These are phyloP conservation scores for Drosophila repletoides DNA, from an alignment of 1,140 invertebrate genomes.

Conservation along the genomic window DNA sequence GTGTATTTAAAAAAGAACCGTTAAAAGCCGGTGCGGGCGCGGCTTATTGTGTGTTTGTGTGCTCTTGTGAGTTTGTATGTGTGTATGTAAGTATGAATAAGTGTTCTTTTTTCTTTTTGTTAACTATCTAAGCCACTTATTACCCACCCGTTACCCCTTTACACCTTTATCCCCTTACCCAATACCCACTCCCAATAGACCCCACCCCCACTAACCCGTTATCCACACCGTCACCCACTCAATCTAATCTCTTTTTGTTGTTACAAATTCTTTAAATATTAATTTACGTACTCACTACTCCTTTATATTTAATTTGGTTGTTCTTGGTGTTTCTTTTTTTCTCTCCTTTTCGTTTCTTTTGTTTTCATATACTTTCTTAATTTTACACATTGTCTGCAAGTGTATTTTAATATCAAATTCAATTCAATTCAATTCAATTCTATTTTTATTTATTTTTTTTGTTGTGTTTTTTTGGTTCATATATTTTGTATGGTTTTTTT, in stretches of 20 bases:
- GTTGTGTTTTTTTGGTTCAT: conserved; percentile 18
- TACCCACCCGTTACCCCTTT: too few relatives aligned
- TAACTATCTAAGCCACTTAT: too few relatives aligned
- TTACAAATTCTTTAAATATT: conserved; percentile 16
- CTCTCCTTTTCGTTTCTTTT: conserved; percentile 17
- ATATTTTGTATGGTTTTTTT: too few relatives aligned
- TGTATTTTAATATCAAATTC: conserved; percentile 57
- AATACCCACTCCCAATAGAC: too few relatives aligned
- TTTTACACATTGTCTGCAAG: conserved; percentile 83
- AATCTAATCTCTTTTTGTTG: conserved; percentile 1
- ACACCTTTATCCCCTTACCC: too few relatives aligned
- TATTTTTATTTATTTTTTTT: conserved; percentile 24
- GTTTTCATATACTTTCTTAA: conserved; percentile 50
- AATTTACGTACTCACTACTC: conserved; percentile 17
- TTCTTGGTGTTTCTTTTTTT: conserved; percentile 13
- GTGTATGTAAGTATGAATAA: neutral
- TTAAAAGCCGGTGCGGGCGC: too few relatives aligned
- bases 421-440: conserved; percentile 45
- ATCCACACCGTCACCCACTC: too few relatives aligned
- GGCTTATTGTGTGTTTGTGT: too few relatives aligned
- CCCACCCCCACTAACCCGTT: too few relatives aligned
- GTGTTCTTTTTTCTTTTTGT: neutral
- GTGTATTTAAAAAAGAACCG: too few relatives aligned
- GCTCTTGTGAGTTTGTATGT: too few relatives aligned
- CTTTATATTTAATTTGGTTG: conserved; percentile 15